These are phyloP conservation scores for Metalampra italica DNA, from an alignment of 2,888 invertebrate genomes.

Conservation along the genomic window DNA sequence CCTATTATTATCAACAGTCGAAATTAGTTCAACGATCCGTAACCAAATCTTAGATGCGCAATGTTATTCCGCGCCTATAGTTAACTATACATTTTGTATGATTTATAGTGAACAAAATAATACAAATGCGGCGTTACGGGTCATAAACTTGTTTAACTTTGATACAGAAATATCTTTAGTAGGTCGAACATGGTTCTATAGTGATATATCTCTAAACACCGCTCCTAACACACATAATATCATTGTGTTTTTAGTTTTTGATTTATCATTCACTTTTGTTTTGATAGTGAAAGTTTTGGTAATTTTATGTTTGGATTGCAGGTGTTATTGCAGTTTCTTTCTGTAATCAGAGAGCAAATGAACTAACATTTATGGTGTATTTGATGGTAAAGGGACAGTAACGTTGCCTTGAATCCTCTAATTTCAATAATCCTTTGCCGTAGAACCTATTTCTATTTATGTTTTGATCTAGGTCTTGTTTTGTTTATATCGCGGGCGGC, in stretches of 20 bases:
- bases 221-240: neutral
- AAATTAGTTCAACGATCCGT: conserved; percentile 45
- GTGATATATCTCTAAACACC: conserved; percentile 27
- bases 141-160: conserved; percentile 63
- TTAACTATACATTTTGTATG: conserved; percentile 32
- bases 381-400: too few species aligned
- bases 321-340: too few species aligned
- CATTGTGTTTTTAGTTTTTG: conserved; percentile 29
- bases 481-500: too few species aligned
- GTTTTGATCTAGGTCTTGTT: too few species aligned
- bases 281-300: conserved; percentile 20
- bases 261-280: conserved; percentile 37
- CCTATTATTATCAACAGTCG: conserved; percentile 1
- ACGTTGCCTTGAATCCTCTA: too few species aligned
- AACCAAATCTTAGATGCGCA: conserved; percentile 45
- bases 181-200: conserved; percentile 30
- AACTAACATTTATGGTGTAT: too few species aligned
- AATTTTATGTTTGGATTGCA: neutral
- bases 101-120: conserved; percentile 41
- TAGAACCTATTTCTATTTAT: too few species aligned
- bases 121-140: conserved; percentile 55
- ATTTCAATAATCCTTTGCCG: too few species aligned
- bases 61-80: conserved; percentile 37
- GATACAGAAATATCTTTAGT: conserved; percentile 33
- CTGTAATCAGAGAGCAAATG: too few species aligned